These are phyloP conservation scores for Peromyscus leucopus DNA, from an alignment of 2,113 vertebrate genomes.

Conservation along the genomic window DNA sequence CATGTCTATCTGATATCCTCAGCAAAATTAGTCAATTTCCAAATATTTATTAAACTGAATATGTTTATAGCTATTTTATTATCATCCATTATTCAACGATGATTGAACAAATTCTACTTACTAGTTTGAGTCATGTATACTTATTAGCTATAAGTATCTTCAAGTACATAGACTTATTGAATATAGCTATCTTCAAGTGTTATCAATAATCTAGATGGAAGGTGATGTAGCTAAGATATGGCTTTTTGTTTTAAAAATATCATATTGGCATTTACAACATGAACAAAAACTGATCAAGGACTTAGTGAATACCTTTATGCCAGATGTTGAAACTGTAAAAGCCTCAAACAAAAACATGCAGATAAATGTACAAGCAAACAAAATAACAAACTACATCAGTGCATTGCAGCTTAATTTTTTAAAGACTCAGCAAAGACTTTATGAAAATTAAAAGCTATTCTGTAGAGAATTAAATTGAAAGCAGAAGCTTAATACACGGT, in stretches of 20 bases:
- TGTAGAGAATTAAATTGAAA: slow-evolving; percentile 60
- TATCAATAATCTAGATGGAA: background rate
- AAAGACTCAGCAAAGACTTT: background rate
- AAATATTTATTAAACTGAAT: background rate
- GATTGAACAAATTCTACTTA: background rate
- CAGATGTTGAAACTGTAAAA: slow-evolving; percentile 16
- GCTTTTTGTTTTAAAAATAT: slow-evolving; percentile 19
- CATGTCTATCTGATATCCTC: background rate
- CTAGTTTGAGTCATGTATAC: background rate
- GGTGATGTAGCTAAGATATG: background rate
- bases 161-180: background rate
- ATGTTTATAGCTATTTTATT: background rate
- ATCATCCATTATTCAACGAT: background rate
- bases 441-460: slow-evolving; percentile 61
- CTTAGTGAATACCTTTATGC: slow-evolving; percentile 19
- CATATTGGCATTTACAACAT: background rate
- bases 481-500: slow-evolving; percentile 57
- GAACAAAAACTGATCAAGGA: slow-evolving; percentile 6
- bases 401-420: slow-evolving; percentile 4
- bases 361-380: slow-evolving; percentile 52
- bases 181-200: background rate
- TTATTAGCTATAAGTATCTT: background rate
- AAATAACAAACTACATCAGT: slow-evolving; percentile 1
- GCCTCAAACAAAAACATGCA: background rate
- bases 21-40: background rate